Evolutionary conservation across 2,797 vertebrate species (phyloP), one percentile per base, ranked within the genome.

Genomic region (Semaprochilodus insignis): DNA sequence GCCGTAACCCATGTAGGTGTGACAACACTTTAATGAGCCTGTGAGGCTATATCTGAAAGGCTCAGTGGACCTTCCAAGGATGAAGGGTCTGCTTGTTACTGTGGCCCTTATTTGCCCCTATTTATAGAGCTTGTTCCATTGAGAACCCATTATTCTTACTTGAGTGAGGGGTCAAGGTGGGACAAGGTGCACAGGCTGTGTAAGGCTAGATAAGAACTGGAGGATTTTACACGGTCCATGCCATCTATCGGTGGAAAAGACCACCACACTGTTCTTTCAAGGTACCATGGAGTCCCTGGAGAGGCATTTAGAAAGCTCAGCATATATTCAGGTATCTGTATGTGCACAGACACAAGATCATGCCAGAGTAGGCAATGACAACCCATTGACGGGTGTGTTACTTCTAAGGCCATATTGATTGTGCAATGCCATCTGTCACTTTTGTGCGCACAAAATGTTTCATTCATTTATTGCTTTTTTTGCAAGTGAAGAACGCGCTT

Each of bases 111-210:
- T 74, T 74, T 34, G 27, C 27, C 52, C 54, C 27, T 73, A 73
- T 73, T 73, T 73, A 73, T 54, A 27, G 44, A 27, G 40, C 23
- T 8, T 27, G 70, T 25, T 74, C 27, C 27, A 34, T 34, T 52
- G 52, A 57, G 52, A 74, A 57, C 16, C 16, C 31, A 36, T 74
- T 40, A 74, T 40, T 67, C 34, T 66, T 36, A 34, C 72, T 34
- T 21, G 55, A 74, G 54, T 34, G 19, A 55, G 17, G 27, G 72
- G 21, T 74, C 72, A 74, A 74, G 54, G 52, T 74, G 52, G 72
- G 44, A 59, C 73, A 74, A 31, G 34, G 34, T 59, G 19, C 11
- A n/a, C 31, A 36, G 27, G 23, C 19, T 57, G 55, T 57, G 16
- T 10, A n/a, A 36, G 55, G 55, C 10, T 25, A 34, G 71, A 25